These are phyloP conservation scores for Cyclargus thomasi DNA, from an alignment of 1,140 invertebrate species.

Conservation along the genomic window DNA sequence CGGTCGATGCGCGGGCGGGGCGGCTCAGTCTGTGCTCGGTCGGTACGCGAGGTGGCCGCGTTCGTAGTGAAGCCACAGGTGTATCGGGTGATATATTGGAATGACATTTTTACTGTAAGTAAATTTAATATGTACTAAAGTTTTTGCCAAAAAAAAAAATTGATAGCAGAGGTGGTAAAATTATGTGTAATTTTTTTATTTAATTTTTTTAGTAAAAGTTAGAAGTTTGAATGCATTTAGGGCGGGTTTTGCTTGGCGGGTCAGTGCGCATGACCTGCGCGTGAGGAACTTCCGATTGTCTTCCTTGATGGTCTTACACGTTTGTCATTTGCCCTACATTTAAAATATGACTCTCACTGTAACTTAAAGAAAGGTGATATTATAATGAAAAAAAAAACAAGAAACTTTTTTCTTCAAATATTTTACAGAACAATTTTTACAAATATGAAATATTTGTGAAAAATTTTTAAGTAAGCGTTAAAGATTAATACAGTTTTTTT, in stretches of 20 bases:
- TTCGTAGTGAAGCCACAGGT: not conserved
- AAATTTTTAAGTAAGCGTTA: too few species aligned
- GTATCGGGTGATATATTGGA: slow-evolving; percentile 1
- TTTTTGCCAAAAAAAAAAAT: not conserved
- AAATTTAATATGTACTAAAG: not conserved
- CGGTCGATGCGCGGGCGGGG: slow-evolving; percentile 6
- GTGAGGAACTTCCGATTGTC: slow-evolving; percentile 6
- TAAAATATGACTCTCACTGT: not conserved
- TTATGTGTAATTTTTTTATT: not conserved
- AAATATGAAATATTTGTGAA: too few species aligned
- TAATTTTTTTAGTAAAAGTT: not conserved
- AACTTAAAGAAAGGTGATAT: too few species aligned
- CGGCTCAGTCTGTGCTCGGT: not conserved
- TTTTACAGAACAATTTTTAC: too few species aligned
- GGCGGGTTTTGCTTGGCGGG: not conserved
- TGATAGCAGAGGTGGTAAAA: not conserved
- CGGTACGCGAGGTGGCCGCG: not conserved
- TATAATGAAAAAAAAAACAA: not conserved
- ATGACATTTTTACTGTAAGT: not conserved
- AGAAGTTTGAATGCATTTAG: not conserved
- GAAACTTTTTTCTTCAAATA: not conserved
- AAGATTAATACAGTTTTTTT: too few species aligned
- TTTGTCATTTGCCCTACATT: not conserved
- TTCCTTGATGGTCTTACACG: not conserved
- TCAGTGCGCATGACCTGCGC: slow-evolving; percentile 12